Evolutionary conservation across 2,888 invertebrate species (phyloP).

Genomic region (Xestia ashworthii): DNA sequence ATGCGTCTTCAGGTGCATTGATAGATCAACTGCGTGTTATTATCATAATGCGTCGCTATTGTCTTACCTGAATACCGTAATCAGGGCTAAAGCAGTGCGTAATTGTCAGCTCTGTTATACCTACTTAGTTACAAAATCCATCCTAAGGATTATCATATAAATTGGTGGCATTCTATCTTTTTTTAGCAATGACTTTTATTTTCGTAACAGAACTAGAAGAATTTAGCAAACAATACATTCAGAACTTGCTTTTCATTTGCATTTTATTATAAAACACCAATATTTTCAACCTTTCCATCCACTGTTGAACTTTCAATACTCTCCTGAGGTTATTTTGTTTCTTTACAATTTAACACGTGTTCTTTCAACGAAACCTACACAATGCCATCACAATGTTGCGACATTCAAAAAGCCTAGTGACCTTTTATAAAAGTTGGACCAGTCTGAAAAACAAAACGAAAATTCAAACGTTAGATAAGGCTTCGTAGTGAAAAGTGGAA

Average conservation of each 20-base stretch:
- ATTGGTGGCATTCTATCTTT: background rate
- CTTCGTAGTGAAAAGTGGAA: slow-evolving; percentile 14
- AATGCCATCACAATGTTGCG: background rate
- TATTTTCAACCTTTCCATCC: background rate
- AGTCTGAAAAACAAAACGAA: slow-evolving; percentile 23
- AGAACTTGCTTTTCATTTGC: background rate
- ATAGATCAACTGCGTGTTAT: slow-evolving; percentile 1
- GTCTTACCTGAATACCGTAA: background rate
- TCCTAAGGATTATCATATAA: background rate
- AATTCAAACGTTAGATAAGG: slow-evolving; percentile 31
- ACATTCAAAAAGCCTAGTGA: background rate
- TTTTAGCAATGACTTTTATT: no score
- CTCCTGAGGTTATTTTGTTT: background rate
- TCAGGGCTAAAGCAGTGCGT: background rate
- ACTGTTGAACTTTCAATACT: background rate
- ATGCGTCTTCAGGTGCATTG: background rate
- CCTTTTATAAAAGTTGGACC: slow-evolving; percentile 16
- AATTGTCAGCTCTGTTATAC: background rate
- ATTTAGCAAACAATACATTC: background rate
- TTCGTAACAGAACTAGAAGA: background rate
- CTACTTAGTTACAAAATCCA: background rate
- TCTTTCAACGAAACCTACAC: background rate
- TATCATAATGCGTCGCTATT: slow-evolving; percentile 4
- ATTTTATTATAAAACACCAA: background rate
- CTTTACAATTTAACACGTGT: background rate